Evolutionary conservation across 2,113 vertebrate genomes (phyloP), one percentile per base, ranked within the genome.

Genomic region (Galbula dea): DNA sequence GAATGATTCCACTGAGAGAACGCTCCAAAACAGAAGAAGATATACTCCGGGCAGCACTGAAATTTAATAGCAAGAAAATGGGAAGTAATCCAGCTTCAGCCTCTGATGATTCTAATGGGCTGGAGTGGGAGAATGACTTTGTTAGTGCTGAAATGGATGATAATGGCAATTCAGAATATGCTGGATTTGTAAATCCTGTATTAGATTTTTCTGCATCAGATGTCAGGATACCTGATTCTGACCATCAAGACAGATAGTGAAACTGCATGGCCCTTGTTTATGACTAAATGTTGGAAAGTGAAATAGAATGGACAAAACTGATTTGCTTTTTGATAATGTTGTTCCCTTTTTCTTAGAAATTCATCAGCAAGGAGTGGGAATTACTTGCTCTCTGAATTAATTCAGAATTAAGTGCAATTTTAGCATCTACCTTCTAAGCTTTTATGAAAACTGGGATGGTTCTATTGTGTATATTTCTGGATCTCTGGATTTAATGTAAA

Each of bases 91-190:
- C 98, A 1, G 84, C 99, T 8, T 99, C 99, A 0, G 97, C 99
- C 78, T 99, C 99, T 0, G 99, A 99, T 11, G 99, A 99, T 45
- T 99, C 99, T 61, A 98, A 98, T 1, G 98, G 98, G 2, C 97
- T 99, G 69, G 99, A 99, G 96, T 99, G 99, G 99, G 99, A 99
- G 96, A 99, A 98, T 23, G 99, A 99, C 94, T 99, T 99, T 81
- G 98, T 99, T 34, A 98, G 98, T 21, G 98, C 98, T 0, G 98
- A 98, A 57, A 89, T 98, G 75, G 99, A 99, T 41, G 98, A 99
- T 37, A 98, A 97, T 3, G 98, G 97, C 83, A 99, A 99, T 49
- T 97, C 98, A 0, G 98, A 99, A 65, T 99, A 98, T 4, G 98
- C 98, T 3, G 99, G 99, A 12, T 99, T 99, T 92, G 98, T 99